Conservation (phyloP, 2,797 vertebrate species). For the Cichlasoma orientale region DNA sequence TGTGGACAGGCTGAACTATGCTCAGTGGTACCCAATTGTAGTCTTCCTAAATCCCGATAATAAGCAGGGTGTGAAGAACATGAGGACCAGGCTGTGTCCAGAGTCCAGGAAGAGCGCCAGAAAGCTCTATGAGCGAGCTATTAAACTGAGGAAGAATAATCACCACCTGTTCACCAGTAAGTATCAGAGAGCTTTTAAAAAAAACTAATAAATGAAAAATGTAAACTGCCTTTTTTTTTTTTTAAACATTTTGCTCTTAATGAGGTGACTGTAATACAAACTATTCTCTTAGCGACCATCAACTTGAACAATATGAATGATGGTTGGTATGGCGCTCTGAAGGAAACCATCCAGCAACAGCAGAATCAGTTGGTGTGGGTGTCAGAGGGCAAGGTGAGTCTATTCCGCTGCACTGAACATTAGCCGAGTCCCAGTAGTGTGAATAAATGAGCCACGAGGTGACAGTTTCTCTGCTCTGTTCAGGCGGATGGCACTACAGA, state of each 20-base stretch:
- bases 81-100: constrained; percentile 94
- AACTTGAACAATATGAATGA: constrained; percentile 99
- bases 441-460: constrained; percentile 4
- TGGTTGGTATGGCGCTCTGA: constrained; percentile 97
- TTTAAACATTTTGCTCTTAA: constrained; percentile 13
- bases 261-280: constrained; percentile 27
- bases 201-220: not conserved
- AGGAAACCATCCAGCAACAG: constrained; percentile 95
- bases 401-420: not conserved
- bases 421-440: not conserved
- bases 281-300: constrained; percentile 87
- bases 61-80: constrained; percentile 98
- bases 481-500: constrained; percentile 98
- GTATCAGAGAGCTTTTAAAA: constrained; percentile 56
- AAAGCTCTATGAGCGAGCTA: constrained; percentile 95
- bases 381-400: constrained; percentile 96
- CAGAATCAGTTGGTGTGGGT: constrained; percentile 99
- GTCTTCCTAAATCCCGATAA: constrained; percentile 98
- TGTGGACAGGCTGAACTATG: constrained; percentile 97
- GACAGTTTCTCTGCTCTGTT: constrained; percentile 28
- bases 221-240: constrained; percentile 7
- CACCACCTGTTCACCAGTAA: constrained; percentile 99
- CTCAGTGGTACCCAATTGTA: constrained; percentile 99
- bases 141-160: constrained; percentile 98
- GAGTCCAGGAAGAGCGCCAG: constrained; percentile 98